phyloP scores from a whole-genome alignment of 2,888 invertebrate species.

The Drosophila subsilvestris region DNA sequence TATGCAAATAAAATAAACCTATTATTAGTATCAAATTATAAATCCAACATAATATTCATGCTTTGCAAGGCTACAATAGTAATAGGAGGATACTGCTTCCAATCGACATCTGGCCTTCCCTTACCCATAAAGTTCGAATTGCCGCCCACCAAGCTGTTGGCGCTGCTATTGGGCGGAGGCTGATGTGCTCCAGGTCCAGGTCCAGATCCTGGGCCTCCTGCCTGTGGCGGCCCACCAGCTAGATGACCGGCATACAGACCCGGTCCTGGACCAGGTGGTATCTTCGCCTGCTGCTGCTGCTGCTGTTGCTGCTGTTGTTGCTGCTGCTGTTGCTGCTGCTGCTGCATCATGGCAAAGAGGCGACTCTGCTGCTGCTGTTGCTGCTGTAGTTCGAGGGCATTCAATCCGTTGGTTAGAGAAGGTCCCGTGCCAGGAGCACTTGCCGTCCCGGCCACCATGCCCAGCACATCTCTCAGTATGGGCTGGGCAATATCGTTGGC shows the following conservation, averaged over 20 bases:
- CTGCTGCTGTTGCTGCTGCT: constrained; percentile 55
- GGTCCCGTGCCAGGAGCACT: constrained; percentile 41
- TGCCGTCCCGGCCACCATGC: constrained; percentile 78
- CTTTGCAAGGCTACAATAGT: neutral
- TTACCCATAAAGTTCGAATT: constrained; percentile 67
- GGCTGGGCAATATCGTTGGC: constrained; percentile 83
- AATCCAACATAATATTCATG: too few species aligned
- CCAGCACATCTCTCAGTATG: constrained; percentile 82
- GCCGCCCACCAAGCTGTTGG: constrained; percentile 25
- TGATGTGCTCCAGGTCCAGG: constrained; percentile 31
- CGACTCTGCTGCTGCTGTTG: constrained; percentile 69
- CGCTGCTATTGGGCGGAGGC: constrained; percentile 31
- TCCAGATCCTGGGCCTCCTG: constrained; percentile 39
- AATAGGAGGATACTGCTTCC: neutral
- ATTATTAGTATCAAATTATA: too few species aligned
- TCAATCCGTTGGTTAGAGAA: constrained; percentile 60
- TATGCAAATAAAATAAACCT: too few species aligned
- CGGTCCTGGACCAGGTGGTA: constrained; percentile 26
- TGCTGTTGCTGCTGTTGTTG: constrained; percentile 29
- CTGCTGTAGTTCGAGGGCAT: constrained; percentile 64
- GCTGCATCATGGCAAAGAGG: constrained; percentile 68
- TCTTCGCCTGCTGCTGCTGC: constrained; percentile 40
- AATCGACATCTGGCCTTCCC: constrained; percentile 57
- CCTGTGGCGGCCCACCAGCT: neutral
- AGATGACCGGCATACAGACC: constrained; percentile 7